Conservation (phyloP, 2,888 invertebrate species). For the Amiota mariae region DNA sequence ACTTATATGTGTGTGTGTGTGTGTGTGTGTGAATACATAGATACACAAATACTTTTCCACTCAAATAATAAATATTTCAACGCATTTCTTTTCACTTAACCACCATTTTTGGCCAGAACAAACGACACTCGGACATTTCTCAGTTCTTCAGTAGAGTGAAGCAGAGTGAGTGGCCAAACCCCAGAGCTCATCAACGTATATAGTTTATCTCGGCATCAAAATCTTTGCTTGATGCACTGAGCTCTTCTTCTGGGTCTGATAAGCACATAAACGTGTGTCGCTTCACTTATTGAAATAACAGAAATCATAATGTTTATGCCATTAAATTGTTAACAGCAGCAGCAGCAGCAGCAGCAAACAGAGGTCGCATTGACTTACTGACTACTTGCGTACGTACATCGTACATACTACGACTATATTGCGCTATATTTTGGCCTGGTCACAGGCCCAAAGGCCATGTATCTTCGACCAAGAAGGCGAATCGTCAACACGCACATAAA, state of each 20-base stretch:
- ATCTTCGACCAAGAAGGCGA: conserved; percentile 44
- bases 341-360: conserved; percentile 55
- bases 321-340: conserved; percentile 66
- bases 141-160: no score
- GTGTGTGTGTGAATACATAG: no score
- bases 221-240: conserved; percentile 46
- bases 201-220: conserved; percentile 55
- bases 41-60: conserved; percentile 24
- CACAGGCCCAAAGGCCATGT: conserved; percentile 36
- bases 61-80: conserved; percentile 58
- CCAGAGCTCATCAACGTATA: conserved; percentile 32
- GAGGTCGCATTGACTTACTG: not conserved
- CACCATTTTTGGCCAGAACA: conserved; percentile 20
- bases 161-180: not conserved
- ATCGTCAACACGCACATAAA: conserved; percentile 67
- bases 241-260: conserved; percentile 10
- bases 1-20: no score
- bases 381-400: no score
- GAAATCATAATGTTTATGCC: conserved; percentile 67
- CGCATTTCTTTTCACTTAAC: conserved; percentile 44
- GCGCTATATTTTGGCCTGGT: no score
- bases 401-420: no score
- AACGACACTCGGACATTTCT: not conserved
- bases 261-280: conserved; percentile 34
- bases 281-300: conserved; percentile 62